phyloP scores from a whole-genome alignment of 2,797 vertebrate genomes.

The Hippopotamyrus pictus region DNA sequence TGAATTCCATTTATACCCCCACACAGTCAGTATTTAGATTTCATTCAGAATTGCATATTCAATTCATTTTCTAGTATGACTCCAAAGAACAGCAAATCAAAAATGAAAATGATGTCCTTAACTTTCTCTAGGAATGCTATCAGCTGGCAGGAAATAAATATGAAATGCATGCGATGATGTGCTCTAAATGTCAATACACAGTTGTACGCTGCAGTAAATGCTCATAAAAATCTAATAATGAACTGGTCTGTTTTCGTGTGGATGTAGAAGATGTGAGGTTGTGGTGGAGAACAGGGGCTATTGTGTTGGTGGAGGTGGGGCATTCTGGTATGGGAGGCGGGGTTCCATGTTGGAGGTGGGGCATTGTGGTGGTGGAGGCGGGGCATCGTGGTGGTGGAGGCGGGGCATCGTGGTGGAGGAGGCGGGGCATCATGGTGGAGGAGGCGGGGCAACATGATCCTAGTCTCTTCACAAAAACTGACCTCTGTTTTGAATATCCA shows the following conservation, averaged over 20 bases:
- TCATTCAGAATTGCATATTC: neutral
- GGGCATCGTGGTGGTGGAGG: neutral
- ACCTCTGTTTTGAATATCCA: neutral
- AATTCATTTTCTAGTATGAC: neutral
- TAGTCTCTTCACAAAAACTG: neutral
- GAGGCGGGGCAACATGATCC: neutral
- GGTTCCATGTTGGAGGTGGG: neutral
- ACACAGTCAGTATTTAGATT: neutral
- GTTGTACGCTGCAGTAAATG: neutral
- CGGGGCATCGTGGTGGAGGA: neutral
- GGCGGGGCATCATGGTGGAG: neutral
- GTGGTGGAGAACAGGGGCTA: neutral
- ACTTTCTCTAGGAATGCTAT: neutral
- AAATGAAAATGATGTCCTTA: neutral
- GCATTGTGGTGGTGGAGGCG: neutral
- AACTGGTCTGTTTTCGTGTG: neutral
- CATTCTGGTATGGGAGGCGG: neutral
- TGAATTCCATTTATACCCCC: neutral
- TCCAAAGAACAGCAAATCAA: neutral
- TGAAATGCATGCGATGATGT: neutral
- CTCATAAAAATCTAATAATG: neutral
- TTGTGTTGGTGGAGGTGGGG: neutral
- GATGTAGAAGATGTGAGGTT: neutral
- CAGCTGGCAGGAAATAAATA: neutral
- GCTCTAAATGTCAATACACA: neutral